A percentile compares a stretch with the other conserved stretches of the same genome.
Evolutionary conservation across 1,140 invertebrate genomes (phyloP).

Genomic region (Leguminivora glycinivorella): DNA sequence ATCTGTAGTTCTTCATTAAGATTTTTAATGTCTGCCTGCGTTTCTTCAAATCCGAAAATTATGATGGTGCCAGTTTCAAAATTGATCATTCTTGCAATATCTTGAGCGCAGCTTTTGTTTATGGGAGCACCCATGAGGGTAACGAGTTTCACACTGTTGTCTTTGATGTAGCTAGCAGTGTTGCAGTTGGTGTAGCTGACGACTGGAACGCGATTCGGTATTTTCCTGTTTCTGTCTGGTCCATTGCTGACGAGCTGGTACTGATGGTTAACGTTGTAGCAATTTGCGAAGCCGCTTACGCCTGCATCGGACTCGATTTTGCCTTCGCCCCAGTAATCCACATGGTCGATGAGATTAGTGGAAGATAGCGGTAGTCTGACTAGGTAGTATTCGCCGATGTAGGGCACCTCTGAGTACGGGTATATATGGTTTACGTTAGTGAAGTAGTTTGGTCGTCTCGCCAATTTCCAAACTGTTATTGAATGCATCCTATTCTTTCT

Average conservation of each 20-base stretch:
- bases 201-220: slow-evolving; percentile 45
- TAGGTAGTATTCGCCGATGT: slow-evolving; percentile 41
- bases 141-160: slow-evolving; percentile 37
- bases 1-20: slow-evolving; percentile 34
- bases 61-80: slow-evolving; percentile 35
- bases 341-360: slow-evolving; percentile 34
- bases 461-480: slow-evolving; percentile 33
- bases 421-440: slow-evolving; percentile 38
- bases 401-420: slow-evolving; percentile 43
- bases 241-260: slow-evolving; percentile 43
- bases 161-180: slow-evolving; percentile 41
- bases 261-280: slow-evolving; percentile 45
- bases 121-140: slow-evolving; percentile 44
- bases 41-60: slow-evolving; percentile 38
- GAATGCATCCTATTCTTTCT: background rate
- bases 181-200: slow-evolving; percentile 39
- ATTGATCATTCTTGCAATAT: slow-evolving; percentile 41
- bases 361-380: slow-evolving; percentile 35
- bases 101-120: slow-evolving; percentile 40
- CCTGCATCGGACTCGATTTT: slow-evolving; percentile 30
- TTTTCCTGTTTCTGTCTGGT: slow-evolving; percentile 37
- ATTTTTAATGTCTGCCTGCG: slow-evolving; percentile 34
- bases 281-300: slow-evolving; percentile 36
- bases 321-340: slow-evolving; percentile 49
- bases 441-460: slow-evolving; percentile 39